phyloP scores from a whole-genome alignment of 2,797 vertebrate species.

The Xyrichtys novacula region DNA sequence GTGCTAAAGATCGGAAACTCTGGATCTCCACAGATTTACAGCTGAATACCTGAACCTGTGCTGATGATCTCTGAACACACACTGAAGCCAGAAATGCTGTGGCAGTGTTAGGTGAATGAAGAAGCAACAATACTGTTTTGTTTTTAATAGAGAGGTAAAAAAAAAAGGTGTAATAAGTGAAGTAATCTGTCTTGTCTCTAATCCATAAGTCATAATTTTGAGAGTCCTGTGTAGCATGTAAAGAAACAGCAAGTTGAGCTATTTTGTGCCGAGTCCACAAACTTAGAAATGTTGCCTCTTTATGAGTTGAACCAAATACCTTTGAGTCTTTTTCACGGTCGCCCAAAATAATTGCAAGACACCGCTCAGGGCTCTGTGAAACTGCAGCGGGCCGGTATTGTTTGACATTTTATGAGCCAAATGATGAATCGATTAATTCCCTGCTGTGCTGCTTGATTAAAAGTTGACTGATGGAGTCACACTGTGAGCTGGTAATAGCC shows the following conservation, averaged over 20 bases:
- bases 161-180: no score
- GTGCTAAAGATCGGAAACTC: no score
- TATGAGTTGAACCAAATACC: constrained; percentile 29
- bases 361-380: constrained; percentile 14
- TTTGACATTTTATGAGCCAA: constrained; percentile 40
- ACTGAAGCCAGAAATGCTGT: neutral
- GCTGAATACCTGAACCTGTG: no score
- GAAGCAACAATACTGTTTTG: no score
- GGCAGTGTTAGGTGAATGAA: neutral
- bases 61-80: neutral
- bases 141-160: no score
- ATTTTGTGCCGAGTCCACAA: neutral
- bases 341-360: constrained; percentile 30
- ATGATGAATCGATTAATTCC: constrained; percentile 40
- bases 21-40: no score
- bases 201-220: no score
- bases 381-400: constrained; percentile 29
- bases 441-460: constrained; percentile 49
- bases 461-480: constrained; percentile 28
- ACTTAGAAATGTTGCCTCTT: constrained; percentile 8
- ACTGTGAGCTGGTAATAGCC: constrained; percentile 10
- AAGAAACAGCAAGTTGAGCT: neutral
- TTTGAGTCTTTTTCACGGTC: neutral
- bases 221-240: neutral
- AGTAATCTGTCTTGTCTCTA: no score